phyloP scores from a whole-genome alignment of 2,888 invertebrate species.

The Rutpela maculata region DNA sequence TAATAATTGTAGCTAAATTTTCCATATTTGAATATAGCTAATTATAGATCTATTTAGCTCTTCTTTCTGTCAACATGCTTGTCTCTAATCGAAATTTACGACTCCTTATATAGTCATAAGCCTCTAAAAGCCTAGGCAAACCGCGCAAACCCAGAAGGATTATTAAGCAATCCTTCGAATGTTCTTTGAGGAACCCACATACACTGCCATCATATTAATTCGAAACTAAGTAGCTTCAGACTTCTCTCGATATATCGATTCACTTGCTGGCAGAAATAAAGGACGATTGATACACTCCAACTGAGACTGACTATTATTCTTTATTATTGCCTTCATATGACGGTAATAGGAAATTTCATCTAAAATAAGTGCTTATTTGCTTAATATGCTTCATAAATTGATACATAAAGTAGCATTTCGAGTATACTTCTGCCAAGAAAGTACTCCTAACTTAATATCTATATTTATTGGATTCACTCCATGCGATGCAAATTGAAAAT shows the following conservation, averaged over 20 bases:
- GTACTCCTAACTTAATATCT: background rate
- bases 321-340: background rate
- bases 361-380: background rate
- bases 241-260: background rate
- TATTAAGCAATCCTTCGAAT: background rate
- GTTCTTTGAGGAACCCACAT: background rate
- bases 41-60: no score
- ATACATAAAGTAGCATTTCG: background rate
- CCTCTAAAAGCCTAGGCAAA: background rate
- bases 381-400: background rate
- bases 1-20: no score
- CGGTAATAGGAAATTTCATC: background rate
- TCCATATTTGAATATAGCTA: no score
- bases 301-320: background rate
- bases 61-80: no score
- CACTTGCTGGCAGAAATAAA: background rate
- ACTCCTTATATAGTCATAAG: background rate
- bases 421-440: background rate
- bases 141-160: background rate
- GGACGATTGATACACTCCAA: background rate
- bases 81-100: no score
- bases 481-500: constrained; percentile 34
- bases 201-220: background rate
- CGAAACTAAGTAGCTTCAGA: background rate
- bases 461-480: constrained; percentile 14